A percentile compares a stretch with the other conserved stretches of the same genome.
Conservation (phyloP, 2,888 invertebrate species). For the Drosophila meridionalis region DNA sequence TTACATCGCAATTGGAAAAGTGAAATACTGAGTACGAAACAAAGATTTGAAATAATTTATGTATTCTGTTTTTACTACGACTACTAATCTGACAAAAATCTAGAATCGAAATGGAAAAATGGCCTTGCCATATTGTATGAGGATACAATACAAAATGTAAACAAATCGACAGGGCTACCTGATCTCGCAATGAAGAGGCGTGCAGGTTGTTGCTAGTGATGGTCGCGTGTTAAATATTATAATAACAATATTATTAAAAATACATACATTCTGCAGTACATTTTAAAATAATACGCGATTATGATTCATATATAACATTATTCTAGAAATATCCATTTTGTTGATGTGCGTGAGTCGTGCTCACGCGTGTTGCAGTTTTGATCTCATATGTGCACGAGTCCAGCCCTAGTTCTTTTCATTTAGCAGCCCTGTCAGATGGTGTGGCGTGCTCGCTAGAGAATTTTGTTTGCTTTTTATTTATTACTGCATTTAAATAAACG, state of each 20-base stretch:
- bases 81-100: slow-evolving; percentile 13
- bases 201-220: slow-evolving; percentile 5
- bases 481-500: slow-evolving; percentile 41
- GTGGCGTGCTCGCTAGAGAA: slow-evolving; percentile 47
- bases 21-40: not conserved
- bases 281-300: not conserved
- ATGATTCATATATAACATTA: not conserved
- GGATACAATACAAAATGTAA: slow-evolving; percentile 30
- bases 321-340: not conserved
- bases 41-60: not conserved
- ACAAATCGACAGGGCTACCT: slow-evolving; percentile 39
- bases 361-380: not conserved
- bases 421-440: slow-evolving; percentile 54
- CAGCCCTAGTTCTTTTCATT: slow-evolving; percentile 33
- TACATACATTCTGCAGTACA: not conserved
- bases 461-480: slow-evolving; percentile 50
- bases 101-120: not conserved
- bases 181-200: not conserved
- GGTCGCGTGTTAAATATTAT: not conserved
- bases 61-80: not conserved
- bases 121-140: not conserved
- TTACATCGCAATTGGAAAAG: slow-evolving; percentile 16
- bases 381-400: not conserved
- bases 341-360: slow-evolving; percentile 1
- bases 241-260: not conserved